Conservation (phyloP, 2,888 invertebrate species). For the Pristionchus mayeri region DNA sequence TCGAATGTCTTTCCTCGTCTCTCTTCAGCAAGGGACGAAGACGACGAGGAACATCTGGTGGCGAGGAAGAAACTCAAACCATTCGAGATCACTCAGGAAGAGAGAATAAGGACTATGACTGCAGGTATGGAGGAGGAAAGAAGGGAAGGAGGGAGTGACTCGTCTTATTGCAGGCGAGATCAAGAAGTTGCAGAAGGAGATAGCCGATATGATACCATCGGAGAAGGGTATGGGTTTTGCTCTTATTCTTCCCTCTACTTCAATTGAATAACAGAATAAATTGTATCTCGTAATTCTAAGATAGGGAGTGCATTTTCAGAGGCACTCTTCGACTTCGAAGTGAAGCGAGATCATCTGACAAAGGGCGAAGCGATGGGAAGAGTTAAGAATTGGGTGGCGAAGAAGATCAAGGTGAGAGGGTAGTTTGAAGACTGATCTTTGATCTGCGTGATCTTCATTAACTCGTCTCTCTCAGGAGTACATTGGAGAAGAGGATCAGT, state of each 20-base stretch:
- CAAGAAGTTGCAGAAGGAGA: conserved; percentile 92
- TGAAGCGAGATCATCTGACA: conserved; percentile 91
- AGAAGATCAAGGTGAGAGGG: conserved; percentile 87
- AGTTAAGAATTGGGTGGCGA: conserved; percentile 99
- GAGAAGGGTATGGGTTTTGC: conserved; percentile 81
- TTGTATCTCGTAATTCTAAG: too few species aligned
- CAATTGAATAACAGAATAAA: neutral
- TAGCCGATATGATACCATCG: conserved; percentile 98
- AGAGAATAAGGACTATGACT: conserved; percentile 71
- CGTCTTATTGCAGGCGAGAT: conserved; percentile 85
- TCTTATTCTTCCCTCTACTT: too few species aligned
- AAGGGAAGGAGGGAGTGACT: neutral
- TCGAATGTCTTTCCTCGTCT: too few species aligned
- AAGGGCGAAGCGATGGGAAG: conserved; percentile 91
- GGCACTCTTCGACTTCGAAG: conserved; percentile 89
- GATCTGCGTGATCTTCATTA: neutral
- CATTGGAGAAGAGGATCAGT: conserved; percentile 95
- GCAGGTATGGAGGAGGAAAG: conserved; percentile 50
- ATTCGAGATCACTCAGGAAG: conserved; percentile 73
- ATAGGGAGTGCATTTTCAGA: neutral
- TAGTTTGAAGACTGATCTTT: neutral
- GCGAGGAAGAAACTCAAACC: conserved; percentile 70
- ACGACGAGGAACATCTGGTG: conserved; percentile 67
- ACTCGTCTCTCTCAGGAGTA: conserved; percentile 83
- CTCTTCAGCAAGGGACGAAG: conserved; percentile 50